Conservation (phyloP, 30 jellyfish, hydroid and myxozoan species). For the Turritopsis dohrnii region DNA sequence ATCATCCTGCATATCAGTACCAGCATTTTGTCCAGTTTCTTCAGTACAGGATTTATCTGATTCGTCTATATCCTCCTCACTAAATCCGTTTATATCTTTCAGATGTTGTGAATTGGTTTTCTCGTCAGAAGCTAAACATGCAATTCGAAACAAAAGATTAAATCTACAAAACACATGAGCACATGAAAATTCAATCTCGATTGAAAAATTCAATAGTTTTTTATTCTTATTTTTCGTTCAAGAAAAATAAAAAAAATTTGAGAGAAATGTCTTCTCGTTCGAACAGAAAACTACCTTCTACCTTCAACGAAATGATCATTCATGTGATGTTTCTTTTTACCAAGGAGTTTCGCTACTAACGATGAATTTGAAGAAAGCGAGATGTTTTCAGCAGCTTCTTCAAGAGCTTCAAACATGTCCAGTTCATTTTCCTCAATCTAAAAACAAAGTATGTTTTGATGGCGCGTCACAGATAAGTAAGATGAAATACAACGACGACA, state of each 20-base stretch:
- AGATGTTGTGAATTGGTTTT: background rate
- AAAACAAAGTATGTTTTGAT: too few species aligned
- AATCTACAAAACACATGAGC: too few species aligned
- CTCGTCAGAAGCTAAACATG: background rate
- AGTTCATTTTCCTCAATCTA: conserved; percentile 76
- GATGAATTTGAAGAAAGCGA: conserved; percentile 72
- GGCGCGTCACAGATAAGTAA: too few species aligned
- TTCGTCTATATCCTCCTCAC: background rate
- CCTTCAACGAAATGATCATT: background rate
- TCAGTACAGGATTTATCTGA: background rate
- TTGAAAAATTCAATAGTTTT: too few species aligned
- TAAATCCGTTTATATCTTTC: background rate
- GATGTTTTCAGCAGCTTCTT: conserved; percentile 75
- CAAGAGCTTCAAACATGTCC: conserved; percentile 79
- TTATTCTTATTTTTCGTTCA: too few species aligned
- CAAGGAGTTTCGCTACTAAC: conserved; percentile 34
- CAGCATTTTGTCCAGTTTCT: background rate
- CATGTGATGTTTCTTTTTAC: background rate
- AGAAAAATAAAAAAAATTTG: too few species aligned
- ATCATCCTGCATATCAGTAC: background rate
- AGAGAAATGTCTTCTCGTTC: too few species aligned
- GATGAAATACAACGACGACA: too few species aligned
- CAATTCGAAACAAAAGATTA: background rate
- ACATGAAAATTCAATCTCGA: too few species aligned
- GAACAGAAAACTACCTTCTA: background rate